Evolutionary conservation across 2,888 invertebrate species (phyloP), one percentile per base, ranked within the genome.

Genomic region (Galeopsomyia nigrocyanea): DNA sequence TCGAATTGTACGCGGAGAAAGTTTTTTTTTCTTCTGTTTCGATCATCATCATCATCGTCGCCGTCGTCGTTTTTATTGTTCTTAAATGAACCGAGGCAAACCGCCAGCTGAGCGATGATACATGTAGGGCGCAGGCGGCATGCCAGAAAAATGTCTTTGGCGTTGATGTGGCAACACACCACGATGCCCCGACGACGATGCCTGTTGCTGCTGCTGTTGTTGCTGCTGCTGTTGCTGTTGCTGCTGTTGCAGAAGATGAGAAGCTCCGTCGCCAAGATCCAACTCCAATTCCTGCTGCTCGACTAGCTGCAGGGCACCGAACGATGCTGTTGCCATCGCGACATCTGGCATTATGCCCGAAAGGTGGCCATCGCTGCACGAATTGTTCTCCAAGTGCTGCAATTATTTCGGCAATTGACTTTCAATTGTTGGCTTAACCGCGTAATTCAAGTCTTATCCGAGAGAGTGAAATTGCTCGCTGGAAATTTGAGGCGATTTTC

Each of bases 281-380:
- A 96, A 87, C 84, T 95, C 95, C 83, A 95, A 88, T 79, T 91
- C 91, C 79, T 88, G 89, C 76, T 87, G 88, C 78, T 89, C 89
- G 74, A 88, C 88, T 77, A 92, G 87, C 86, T 92, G 92, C 82
- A 92, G 89, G 85, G 90, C 94, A 7, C 88, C 92, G 82, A 89
- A 90, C 76, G 90, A 93, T 77, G 91, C 93, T 70, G 92, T 95
- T 81, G 96, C 96, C 95, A 96, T 95, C 17, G 96, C 96, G 80
- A 96, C 95, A 87, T 97, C 96, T 0, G 96, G 96, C 92, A 96
- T 95, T 81, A 93, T 92, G 76, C 95, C 95, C 22, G 93, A 91
- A 75, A 94, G 87, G 80, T 92, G 92, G 80, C 94, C 91, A 83
- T 92, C 89, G 87, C 90, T 90, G 80, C 91, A 90, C 51, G 90